Conservation (phyloP, 2,888 invertebrate species). For the Sinhomidia bicolor region DNA sequence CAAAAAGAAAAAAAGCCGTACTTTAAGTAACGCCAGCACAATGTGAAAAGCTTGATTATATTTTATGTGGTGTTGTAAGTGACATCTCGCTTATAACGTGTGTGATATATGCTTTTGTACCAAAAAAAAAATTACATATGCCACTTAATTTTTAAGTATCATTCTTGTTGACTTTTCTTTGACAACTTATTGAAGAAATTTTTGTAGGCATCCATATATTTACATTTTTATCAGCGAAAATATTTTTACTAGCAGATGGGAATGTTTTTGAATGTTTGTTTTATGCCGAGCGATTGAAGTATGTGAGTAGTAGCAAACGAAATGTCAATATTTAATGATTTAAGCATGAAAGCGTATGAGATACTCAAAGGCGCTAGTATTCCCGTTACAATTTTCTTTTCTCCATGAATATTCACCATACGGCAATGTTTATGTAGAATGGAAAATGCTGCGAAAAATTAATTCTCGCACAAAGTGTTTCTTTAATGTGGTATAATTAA, state of each 20-base stretch:
- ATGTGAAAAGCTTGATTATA: background rate
- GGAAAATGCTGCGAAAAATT: background rate
- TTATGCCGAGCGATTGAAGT: background rate
- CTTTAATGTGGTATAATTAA: too few relatives aligned
- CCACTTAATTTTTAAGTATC: background rate
- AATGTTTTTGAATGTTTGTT: background rate
- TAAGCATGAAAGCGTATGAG: background rate
- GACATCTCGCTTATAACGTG: constrained; percentile 1
- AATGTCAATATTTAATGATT: constrained; percentile 32
- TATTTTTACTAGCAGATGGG: background rate
- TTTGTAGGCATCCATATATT: background rate
- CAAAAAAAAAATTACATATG: background rate
- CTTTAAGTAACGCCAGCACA: background rate
- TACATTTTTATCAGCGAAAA: constrained; percentile 10
- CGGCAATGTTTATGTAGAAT: too few relatives aligned
- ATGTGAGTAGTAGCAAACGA: constrained; percentile 3
- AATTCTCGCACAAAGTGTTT: background rate
- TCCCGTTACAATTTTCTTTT: too few relatives aligned
- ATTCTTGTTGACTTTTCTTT: constrained; percentile 1
- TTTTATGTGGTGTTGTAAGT: background rate
- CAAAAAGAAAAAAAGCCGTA: background rate
- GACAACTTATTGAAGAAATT: background rate
- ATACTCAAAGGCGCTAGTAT: background rate
- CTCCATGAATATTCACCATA: too few relatives aligned
- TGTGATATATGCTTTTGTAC: constrained; percentile 5